These are phyloP conservation scores for Venturia canescens DNA, from an alignment of 1,140 invertebrate species.

Conservation along the genomic window DNA sequence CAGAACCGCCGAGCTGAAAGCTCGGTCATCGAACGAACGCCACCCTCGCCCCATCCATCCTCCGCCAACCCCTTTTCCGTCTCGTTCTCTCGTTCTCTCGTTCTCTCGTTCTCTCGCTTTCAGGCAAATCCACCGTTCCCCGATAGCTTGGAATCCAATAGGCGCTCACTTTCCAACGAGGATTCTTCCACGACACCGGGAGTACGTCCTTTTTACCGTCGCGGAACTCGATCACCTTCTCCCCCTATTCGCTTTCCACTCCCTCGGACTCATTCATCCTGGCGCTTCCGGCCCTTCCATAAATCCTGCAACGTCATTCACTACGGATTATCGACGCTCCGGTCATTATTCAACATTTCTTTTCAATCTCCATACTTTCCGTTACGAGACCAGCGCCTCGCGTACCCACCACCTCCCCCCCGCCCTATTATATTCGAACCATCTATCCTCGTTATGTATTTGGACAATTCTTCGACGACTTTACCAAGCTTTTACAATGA, in stretches of 20 bases:
- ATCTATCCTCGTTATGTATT: neutral
- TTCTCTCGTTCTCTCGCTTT: slow-evolving; percentile 2
- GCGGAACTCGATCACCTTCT: neutral
- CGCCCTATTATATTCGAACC: slow-evolving; percentile 2
- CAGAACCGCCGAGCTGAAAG: neutral
- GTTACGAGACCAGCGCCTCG: neutral
- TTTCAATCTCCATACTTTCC: slow-evolving; percentile 47
- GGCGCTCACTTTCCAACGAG: no score
- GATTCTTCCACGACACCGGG: no score
- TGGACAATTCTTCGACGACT: no score
- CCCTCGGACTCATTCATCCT: slow-evolving; percentile 20
- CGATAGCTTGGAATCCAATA: no score
- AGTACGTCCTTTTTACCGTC: neutral
- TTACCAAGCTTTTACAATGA: no score
- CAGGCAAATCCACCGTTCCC: neutral
- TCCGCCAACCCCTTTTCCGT: slow-evolving; percentile 3
- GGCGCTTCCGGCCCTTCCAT: slow-evolving; percentile 30
- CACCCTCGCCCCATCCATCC: neutral
- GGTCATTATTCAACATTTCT: slow-evolving; percentile 51
- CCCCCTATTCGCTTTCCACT: neutral
- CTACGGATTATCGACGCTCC: slow-evolving; percentile 46
- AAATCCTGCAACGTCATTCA: slow-evolving; percentile 50
- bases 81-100: neutral
- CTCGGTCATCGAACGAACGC: slow-evolving; percentile 29
- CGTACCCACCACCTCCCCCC: neutral